Evolutionary conservation across 2,888 invertebrate genomes (phyloP).

Genomic region (Acrobeloides nanus): DNA sequence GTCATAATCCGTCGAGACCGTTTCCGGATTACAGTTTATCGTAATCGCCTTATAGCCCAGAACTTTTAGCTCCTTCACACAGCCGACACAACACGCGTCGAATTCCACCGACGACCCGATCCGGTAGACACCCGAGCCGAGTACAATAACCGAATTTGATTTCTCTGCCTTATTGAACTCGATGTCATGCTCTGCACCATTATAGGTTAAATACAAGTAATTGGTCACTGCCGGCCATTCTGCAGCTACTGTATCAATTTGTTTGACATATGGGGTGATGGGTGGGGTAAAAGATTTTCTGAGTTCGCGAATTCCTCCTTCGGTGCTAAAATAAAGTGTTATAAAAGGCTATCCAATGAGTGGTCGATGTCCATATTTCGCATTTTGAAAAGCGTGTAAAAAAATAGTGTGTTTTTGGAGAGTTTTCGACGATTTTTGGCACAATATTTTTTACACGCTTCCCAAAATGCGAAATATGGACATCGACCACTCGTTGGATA

Average conservation of each 20-base stretch:
- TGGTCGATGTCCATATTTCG: no score
- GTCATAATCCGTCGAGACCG: constrained; percentile 98
- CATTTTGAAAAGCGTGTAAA: no score
- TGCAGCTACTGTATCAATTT: constrained; percentile 97
- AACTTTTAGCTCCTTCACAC: constrained; percentile 78
- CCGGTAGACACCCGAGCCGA: constrained; percentile 81
- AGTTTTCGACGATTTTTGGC: no score
- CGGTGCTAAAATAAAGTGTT: constrained; percentile 53
- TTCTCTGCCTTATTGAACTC: no score
- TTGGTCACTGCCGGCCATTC: constrained; percentile 99
- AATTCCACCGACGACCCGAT: constrained; percentile 98
- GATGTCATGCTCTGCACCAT: constrained; percentile 73
- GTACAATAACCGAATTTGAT: constrained; percentile 54
- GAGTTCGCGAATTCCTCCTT: constrained; percentile 30
- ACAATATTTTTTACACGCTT: no score
- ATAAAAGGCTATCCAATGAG: no score
- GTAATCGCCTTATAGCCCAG: constrained; percentile 75
- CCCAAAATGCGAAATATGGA: no score
- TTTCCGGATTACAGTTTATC: constrained; percentile 99
- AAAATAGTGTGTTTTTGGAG: no score
- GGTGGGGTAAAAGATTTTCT: no score
- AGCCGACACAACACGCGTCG: constrained; percentile 98
- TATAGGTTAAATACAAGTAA: constrained; percentile 95
- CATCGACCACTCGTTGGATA: no score
- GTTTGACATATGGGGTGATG: constrained; percentile 80